Evolutionary conservation across 2,113 vertebrate species (phyloP), one percentile per base, ranked within the genome.

Genomic region (Pantherophis guttatus): DNA sequence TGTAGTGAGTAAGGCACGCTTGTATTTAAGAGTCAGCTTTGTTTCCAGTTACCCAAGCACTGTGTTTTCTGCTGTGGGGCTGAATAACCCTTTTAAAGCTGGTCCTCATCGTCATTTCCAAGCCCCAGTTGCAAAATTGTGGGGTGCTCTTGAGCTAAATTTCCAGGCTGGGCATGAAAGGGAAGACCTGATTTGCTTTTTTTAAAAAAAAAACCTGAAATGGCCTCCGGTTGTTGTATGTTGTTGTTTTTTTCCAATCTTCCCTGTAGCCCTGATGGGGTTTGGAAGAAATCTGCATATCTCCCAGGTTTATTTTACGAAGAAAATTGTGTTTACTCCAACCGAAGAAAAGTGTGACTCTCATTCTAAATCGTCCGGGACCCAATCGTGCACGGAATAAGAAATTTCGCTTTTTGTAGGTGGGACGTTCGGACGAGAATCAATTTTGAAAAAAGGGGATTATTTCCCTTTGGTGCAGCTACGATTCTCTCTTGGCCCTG

Each of bases 51-150:
- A n/a, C 26, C n/a, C 15, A 55, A 15, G 88, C 62, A 8, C 5
- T 1, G 91, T 62, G 12, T 50, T 70, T 91, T 1, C 33, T 91
- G 89, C 85, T n/a, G 58, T 2, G 59, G 88, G 86, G 57, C 62
- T 94, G 86, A 59, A 58, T 58, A 21, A 26, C 7, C 33, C 44
- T 17, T 17, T 81, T 11, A n/a, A 58, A 39, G 19, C 53, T 29
- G 44, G 89, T 57, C 57, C 89, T 94, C 94, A 1, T 65, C 90
- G 57, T 95, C 87, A n/a, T 81, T 81, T 11, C 39, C 55, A 8
- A 89, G 86, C 11, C 24, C n/a, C 87, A 87, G 85, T 81, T 8
- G 48, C 0, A 11, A 52, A 53, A 39, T 92, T 81, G 33, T 92
- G 70, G 92, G 92, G 53, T 70, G 10, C 0, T 0, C 39, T 3